phyloP scores from a whole-genome alignment of 2,113 vertebrate genomes.

The Myiopsitta monachus region DNA sequence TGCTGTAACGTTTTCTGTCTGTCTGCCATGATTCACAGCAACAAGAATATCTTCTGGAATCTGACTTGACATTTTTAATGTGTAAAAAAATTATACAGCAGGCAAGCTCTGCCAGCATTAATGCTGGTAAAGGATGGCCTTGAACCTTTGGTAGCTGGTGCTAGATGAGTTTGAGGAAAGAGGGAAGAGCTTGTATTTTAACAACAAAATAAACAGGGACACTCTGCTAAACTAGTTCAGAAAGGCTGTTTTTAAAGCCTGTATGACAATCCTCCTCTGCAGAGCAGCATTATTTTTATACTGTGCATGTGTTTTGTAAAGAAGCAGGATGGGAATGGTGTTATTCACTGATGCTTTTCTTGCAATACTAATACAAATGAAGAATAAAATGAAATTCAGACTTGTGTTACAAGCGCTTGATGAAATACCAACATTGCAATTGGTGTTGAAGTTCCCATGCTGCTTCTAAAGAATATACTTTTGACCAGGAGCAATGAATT shows the following conservation, averaged over 20 bases:
- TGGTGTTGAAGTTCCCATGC: background rate
- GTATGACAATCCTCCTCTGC: background rate
- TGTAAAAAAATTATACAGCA: background rate
- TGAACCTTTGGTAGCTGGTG: background rate
- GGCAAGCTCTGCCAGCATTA: background rate
- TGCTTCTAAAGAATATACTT: background rate
- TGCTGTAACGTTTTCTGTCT: background rate
- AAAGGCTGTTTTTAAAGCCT: background rate
- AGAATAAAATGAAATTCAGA: background rate
- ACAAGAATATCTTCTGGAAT: background rate
- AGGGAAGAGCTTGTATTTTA: background rate
- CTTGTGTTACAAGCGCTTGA: background rate
- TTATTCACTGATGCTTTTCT: background rate
- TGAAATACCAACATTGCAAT: background rate
- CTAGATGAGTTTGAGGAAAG: background rate
- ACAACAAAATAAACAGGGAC: background rate
- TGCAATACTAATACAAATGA: background rate
- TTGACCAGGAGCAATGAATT: background rate
- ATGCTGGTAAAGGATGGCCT: background rate
- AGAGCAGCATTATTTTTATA: slow-evolving; percentile 44
- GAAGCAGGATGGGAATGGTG: background rate
- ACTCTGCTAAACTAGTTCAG: background rate
- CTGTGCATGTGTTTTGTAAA: background rate
- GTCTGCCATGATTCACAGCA: background rate
- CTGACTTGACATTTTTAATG: background rate